Evolutionary conservation across 2,797 vertebrate species (phyloP).

Genomic region (Macropus fuliginosus): DNA sequence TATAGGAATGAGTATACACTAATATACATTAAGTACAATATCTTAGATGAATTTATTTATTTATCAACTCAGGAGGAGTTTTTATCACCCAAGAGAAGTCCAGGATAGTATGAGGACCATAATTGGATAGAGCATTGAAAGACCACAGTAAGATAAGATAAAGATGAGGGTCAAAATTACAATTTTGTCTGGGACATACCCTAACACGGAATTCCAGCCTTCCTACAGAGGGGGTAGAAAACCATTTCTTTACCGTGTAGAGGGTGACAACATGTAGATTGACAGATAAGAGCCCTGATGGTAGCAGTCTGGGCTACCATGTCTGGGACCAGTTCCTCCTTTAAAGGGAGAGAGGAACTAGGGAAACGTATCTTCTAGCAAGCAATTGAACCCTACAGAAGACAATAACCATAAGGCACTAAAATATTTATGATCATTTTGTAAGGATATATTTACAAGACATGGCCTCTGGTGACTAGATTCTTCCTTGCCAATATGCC

Average conservation of each 20-base stretch:
- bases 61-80: neutral
- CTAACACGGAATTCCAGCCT: neutral
- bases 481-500: neutral
- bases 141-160: neutral
- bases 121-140: neutral
- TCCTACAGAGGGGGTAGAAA: neutral
- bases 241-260: neutral
- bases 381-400: neutral
- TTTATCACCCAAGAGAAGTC: neutral
- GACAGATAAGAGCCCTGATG: neutral
- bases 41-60: neutral
- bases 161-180: neutral
- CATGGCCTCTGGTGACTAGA: neutral
- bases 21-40: neutral
- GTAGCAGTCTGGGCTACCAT: neutral
- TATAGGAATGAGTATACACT: neutral
- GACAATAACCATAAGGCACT: neutral
- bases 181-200: neutral
- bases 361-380: neutral
- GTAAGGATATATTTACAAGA: neutral
- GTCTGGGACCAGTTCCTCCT: neutral
- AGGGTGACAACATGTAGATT: neutral
- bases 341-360: neutral
- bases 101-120: neutral
- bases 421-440: neutral